These are phyloP conservation scores for Chironomus tepperi DNA, from an alignment of 1,140 invertebrate species.

Conservation along the genomic window DNA sequence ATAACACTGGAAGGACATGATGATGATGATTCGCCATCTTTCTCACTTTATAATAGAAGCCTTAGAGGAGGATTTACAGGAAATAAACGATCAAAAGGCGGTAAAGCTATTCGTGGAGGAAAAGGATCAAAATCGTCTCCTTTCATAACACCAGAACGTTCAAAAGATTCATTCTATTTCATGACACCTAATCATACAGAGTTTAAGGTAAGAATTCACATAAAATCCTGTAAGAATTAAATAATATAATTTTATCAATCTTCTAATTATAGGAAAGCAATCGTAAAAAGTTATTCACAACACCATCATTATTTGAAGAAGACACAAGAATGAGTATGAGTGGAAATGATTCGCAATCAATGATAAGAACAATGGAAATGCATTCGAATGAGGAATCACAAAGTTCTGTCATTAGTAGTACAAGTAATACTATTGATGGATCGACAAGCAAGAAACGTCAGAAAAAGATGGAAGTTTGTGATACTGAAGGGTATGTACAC, in stretches of 20 bases:
- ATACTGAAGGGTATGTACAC: constrained; percentile 47
- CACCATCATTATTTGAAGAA: constrained; percentile 66
- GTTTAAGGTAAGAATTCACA: not conserved
- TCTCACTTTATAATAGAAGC: constrained; percentile 10
- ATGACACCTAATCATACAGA: constrained; percentile 4
- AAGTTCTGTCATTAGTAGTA: constrained; percentile 59
- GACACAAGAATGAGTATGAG: constrained; percentile 83
- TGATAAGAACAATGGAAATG: constrained; percentile 42
- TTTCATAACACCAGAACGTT: not conserved
- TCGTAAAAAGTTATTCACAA: constrained; percentile 26
- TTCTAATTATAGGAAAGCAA: not conserved
- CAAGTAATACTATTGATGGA: constrained; percentile 48
- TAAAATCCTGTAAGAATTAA: too few species aligned
- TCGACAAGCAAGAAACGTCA: constrained; percentile 56
- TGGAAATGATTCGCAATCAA: constrained; percentile 43
- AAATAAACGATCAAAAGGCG: not conserved
- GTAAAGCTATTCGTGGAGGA: constrained; percentile 1
- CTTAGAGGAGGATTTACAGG: constrained; percentile 8
- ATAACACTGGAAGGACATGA: not conserved
- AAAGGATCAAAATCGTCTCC: not conserved
- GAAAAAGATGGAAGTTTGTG: constrained; percentile 65
- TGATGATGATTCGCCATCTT: constrained; percentile 15
- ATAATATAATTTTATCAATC: too few species aligned
- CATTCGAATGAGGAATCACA: constrained; percentile 67
- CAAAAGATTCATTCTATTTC: not conserved